Evolutionary conservation across 2,113 vertebrate species (phyloP), one percentile per base, ranked within the genome.

Genomic region (Cettia cetti): DNA sequence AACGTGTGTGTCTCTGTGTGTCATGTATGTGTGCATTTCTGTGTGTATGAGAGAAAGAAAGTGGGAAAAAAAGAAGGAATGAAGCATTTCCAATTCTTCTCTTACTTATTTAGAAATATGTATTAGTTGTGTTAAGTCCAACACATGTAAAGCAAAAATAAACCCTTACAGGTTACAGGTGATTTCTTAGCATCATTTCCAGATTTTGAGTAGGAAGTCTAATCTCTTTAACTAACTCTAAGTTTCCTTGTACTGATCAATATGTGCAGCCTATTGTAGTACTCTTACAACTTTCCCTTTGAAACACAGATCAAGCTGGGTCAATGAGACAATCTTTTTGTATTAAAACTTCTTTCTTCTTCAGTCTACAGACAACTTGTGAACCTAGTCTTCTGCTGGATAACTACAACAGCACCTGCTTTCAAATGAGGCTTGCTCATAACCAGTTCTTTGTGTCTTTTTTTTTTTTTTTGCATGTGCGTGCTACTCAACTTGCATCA

Each of bases 231-330:
- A 96, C 82, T 97, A 97, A 97, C 96, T 94, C 86, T 56, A 94
- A 74, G 17, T 65, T 92, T 92, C 82, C 82, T 97, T 86, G 85
- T 90, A 96, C 45, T 88, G 92, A 97, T 97, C 91, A 92, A 94
- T 96, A 91, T 27, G 54, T 88, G 94, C 96, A 89, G 87, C 60
- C 78, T 76, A 92, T 60, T 97, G 95, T 96, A 98, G 95, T 90
- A 80, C 30, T 65, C 93, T 97, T 96, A 97, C 76, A 96, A 56
- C 91, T 96, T 95, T 92, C 79, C 86, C 93, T 97, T 97, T 98
- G 97, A 97, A 98, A 95, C 82, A 74, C 52, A 93, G 94, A 98
- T 97, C 97, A 97, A 96, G 94, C 75, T 79, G 82, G 92, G 92
- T 94, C 94, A 94, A 37, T 82, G 90, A 95, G 82, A 92, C 84